phyloP scores from a whole-genome alignment of 2,113 vertebrate genomes.

The Trachemys scripta region DNA sequence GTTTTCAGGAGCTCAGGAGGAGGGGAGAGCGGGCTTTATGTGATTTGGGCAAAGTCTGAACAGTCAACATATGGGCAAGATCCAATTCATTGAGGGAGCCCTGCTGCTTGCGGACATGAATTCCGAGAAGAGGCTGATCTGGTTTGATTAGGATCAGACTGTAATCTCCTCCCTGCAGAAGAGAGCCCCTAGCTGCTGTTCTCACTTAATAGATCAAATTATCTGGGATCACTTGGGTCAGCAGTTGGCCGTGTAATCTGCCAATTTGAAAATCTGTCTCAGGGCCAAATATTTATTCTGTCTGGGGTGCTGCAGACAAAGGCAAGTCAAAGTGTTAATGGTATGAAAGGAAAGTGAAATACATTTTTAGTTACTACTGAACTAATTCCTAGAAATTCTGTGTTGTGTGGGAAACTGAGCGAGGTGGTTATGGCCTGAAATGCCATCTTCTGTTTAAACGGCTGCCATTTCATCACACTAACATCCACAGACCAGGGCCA shows the following conservation, averaged over 20 bases:
- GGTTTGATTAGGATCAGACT: neutral
- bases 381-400: neutral
- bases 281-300: neutral
- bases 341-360: neutral
- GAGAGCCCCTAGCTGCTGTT: neutral
- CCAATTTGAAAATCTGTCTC: accelerated
- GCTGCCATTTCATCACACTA: neutral
- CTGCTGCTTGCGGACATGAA: neutral
- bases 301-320: neutral
- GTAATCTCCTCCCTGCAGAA: neutral
- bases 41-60: neutral
- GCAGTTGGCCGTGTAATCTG: neutral
- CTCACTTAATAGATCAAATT: neutral
- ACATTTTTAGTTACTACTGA: neutral
- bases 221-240: neutral
- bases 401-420: neutral
- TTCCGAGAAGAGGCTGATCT: neutral
- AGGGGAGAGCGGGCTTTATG: neutral
- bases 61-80: neutral
- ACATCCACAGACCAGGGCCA: neutral
- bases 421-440: neutral
- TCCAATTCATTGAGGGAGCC: neutral
- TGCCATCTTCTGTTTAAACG: neutral
- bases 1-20: neutral
- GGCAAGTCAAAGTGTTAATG: neutral